These are phyloP conservation scores for Drosophila hamatofila DNA, from an alignment of 2,888 invertebrate genomes.

Conservation along the genomic window DNA sequence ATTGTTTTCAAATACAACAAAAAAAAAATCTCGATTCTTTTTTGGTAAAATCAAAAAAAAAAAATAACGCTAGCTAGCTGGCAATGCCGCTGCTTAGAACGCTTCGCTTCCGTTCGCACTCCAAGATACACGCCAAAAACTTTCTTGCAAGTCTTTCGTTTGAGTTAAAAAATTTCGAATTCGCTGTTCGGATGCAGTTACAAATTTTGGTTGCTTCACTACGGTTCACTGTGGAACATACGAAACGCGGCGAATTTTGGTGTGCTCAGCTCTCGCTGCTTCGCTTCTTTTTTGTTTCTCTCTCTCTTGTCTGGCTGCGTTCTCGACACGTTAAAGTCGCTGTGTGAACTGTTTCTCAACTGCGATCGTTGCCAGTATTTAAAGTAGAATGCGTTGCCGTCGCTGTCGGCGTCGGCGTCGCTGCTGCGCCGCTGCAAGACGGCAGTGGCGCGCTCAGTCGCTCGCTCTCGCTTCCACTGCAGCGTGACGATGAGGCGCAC, in stretches of 20 bases:
- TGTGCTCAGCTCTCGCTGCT: constrained; percentile 26
- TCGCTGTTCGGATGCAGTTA: background rate
- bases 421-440: constrained; percentile 48
- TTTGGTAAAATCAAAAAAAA: background rate
- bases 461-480: constrained; percentile 17
- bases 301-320: constrained; percentile 52
- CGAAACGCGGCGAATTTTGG: no score
- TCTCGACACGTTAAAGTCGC: constrained; percentile 85
- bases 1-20: background rate
- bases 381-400: constrained; percentile 79
- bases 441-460: constrained; percentile 25
- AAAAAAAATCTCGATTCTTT: constrained; percentile 18
- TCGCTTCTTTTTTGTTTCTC: background rate
- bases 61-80: constrained; percentile 39
- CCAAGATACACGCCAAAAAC: constrained; percentile 43
- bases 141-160: constrained; percentile 13
- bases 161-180: background rate
- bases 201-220: no score
- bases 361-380: constrained; percentile 85
- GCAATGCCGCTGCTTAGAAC: constrained; percentile 43
- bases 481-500: background rate
- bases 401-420: constrained; percentile 43
- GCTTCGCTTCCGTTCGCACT: constrained; percentile 13
- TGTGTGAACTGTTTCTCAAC: constrained; percentile 85
- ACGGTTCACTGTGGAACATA: no score